Base-by-base conservation (phyloP, 2,888 invertebrate species). In the Rhyacophila evoluta region DNA sequence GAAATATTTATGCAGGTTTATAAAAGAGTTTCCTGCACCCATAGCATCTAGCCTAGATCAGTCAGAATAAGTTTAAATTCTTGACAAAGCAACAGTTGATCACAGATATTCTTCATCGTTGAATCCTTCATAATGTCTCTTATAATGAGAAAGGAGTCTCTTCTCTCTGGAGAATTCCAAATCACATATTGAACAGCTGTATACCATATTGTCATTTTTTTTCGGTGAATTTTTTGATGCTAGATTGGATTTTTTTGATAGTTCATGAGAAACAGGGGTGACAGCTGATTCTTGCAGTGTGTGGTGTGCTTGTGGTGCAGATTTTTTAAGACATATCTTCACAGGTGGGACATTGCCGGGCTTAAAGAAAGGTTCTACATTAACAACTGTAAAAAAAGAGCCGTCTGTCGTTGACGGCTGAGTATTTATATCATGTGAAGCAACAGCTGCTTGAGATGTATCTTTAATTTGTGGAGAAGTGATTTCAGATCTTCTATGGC, bases 331-430 rank as follows among this genome's bases (percentile, higher is more conserved):
- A 89, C 67, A 33, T 55, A 88, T 88, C 81, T 86, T 88, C 0
- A 88, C 88, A 0, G 90, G 89, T 19, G 89, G 82, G 33, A 89
- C 88, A 81, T 89, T 89, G 1, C 72, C 71, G 0, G 89, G 88
- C 79, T 88, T 87, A 3, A 88, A 79, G 39, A 88, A 83, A 0
- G 89, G 88, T 83, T 90, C 89, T 2, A 90, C 87, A 83, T 89
- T 89, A 2, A 90, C 87, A 74, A 89, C 89, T 15, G 88, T 88
- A 80, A 90, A 89, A 81, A 87, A 87, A 1, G 85, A 86, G 0
- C 85, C 19, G 79, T 88, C 72, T 6, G 74, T n/a, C 28, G 33
- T 86, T 83, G 87, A 86, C 0, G 85, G 83, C 27, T 37, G 39
- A 15, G 84, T 86, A 0, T 84, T 79, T 1, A 84, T 78, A 28